Conservation (phyloP, 2,113 vertebrate genomes). For the Epinephelus moara region DNA sequence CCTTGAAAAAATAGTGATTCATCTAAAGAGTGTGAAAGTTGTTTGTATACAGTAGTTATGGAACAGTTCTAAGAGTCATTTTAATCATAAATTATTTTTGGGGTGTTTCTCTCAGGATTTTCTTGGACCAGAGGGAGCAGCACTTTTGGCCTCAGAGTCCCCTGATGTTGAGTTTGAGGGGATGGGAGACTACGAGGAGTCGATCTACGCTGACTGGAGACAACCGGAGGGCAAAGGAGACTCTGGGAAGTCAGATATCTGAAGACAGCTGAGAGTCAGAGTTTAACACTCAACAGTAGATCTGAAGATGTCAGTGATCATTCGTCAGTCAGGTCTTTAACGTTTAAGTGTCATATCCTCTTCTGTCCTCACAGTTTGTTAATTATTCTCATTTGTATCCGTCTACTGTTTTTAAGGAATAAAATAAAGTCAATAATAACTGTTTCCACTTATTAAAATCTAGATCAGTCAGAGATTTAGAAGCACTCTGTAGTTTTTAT, state of each 20-base stretch:
- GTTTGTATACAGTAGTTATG: background rate
- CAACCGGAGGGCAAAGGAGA: constrained; percentile 91
- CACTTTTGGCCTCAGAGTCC: constrained; percentile 3
- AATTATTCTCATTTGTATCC: background rate
- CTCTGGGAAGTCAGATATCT: constrained; percentile 72
- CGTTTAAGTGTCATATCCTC: background rate
- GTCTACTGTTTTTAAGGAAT: constrained; percentile 1
- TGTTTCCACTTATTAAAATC: background rate
- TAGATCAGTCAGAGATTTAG: too few species aligned
- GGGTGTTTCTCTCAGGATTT: constrained; percentile 50
- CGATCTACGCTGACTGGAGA: constrained; percentile 87
- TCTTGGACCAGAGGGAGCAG: constrained; percentile 60
- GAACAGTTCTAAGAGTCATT: too few species aligned
- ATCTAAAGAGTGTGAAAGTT: background rate
- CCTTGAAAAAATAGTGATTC: background rate
- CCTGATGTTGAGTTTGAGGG: constrained; percentile 89
- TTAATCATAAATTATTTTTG: background rate
- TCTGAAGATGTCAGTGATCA: background rate
- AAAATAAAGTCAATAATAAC: background rate
- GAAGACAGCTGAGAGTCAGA: background rate
- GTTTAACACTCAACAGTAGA: background rate
- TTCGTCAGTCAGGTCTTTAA: background rate
- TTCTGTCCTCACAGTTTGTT: background rate
- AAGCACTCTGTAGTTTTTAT: background rate
- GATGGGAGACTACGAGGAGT: constrained; percentile 90